Evolutionary conservation across 2,888 invertebrate species (phyloP), one percentile per base, ranked within the genome.

Genomic region (Xestia xanthographa): DNA sequence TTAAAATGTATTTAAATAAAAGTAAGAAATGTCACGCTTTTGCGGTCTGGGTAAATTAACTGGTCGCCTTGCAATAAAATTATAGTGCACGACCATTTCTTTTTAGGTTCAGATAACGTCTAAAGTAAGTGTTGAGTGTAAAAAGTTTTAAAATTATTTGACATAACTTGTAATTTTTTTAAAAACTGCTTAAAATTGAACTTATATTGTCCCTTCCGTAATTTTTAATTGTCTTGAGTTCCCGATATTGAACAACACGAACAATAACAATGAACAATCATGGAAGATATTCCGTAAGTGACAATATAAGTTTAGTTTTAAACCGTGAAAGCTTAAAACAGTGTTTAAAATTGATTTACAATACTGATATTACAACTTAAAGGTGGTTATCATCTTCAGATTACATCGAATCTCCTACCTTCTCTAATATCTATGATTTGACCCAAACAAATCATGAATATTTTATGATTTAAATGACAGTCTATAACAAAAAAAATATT

Each of bases 1-100:
- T 83, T 79, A 29, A 79, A 83, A 79, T 82, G 65, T 82, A 82
- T 83, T 82, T 82, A 83, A 82, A 82, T 75, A 75, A 82, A 83
- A 71, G 43, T 68, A 69, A 56, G 68, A 69, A 75, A 60, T 48
- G 83, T 79, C 82, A 82, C 83, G 82, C 41, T 75, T 74, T 68
- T 75, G 79, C 65, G 62, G 71, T 29, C 43, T n/a, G 67, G 53
- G 34, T 79, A 65, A 68, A 79, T 83, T 79, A 67, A 60, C 48
- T 53, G 26, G n/a, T 60, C 6, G 45, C 11, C 22, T 63, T 79
- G 75, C 63, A 79, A 75, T n/a, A n/a, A n/a, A n/a, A n/a, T 83
- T 79, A 71, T 34, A 75, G 34, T 53, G 5, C 83, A 79, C 83
- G 79, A 71, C 29, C 1, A 60, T 68, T 74, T 71, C 14, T 74